Evolutionary conservation across 2,888 invertebrate genomes (phyloP).

Genomic region (Prenolepis imparis): DNA sequence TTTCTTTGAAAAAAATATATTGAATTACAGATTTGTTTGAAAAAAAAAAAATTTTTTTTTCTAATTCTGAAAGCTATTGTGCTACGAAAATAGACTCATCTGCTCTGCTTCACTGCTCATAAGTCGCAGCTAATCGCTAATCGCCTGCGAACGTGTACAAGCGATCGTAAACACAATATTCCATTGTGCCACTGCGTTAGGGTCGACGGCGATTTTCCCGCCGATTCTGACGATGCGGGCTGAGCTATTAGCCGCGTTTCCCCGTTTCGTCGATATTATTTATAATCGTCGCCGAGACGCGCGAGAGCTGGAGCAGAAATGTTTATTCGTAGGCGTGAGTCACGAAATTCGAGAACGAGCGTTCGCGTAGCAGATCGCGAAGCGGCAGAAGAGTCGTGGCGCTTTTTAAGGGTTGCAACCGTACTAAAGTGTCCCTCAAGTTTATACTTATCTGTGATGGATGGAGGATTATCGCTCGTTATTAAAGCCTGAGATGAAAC

Average conservation of each 20-base stretch:
- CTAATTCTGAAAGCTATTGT: neutral
- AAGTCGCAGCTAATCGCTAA: constrained; percentile 24
- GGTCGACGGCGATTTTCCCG: constrained; percentile 55
- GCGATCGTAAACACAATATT: neutral
- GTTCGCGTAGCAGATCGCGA: constrained; percentile 6
- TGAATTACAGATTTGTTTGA: neutral
- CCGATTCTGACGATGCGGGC: constrained; percentile 54
- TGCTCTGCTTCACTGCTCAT: neutral
- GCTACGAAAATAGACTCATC: neutral
- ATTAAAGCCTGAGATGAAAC: constrained; percentile 39
- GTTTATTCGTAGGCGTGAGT: constrained; percentile 77
- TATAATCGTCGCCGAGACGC: constrained; percentile 68
- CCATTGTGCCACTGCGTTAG: neutral
- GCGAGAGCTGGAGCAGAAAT: constrained; percentile 70
- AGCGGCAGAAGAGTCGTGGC: neutral
- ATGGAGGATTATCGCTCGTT: constrained; percentile 57
- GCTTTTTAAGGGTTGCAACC: constrained; percentile 25
- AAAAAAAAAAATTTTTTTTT: neutral
- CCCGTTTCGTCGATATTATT: constrained; percentile 73
- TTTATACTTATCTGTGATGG: constrained; percentile 58
- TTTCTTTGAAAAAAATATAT: neutral
- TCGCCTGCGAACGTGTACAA: neutral
- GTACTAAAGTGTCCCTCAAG: constrained; percentile 24
- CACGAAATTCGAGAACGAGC: constrained; percentile 65
- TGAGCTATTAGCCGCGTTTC: constrained; percentile 70